These are phyloP conservation scores for Paramisgurnus dabryanus DNA, from an alignment of 2,113 vertebrate species.

Conservation along the genomic window DNA sequence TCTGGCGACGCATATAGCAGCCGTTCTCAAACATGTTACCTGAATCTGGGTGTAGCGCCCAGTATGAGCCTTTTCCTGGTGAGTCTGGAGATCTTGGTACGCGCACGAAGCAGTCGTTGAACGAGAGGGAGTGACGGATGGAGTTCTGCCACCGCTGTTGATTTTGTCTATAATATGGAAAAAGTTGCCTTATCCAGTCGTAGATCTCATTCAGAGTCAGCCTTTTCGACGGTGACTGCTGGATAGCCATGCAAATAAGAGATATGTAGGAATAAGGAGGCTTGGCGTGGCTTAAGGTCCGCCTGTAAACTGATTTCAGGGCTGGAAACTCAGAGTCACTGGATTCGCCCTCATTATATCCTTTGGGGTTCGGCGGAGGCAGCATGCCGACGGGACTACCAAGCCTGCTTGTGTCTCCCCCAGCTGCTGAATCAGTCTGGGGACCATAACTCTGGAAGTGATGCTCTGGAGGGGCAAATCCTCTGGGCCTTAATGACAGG, in stretches of 20 bases:
- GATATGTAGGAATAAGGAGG: slow-evolving; percentile 58
- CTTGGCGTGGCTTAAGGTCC: slow-evolving; percentile 54
- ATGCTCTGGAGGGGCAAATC: slow-evolving; percentile 44
- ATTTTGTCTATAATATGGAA: slow-evolving; percentile 57
- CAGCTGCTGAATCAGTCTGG: slow-evolving; percentile 33
- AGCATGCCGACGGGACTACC: slow-evolving; percentile 1
- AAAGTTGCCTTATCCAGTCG: slow-evolving; percentile 57
- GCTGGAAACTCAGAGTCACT: slow-evolving; percentile 30
- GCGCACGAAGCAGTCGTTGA: slow-evolving; percentile 54
- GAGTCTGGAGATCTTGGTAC: slow-evolving; percentile 54
- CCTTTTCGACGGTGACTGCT: slow-evolving; percentile 52
- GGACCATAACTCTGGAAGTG: slow-evolving; percentile 42
- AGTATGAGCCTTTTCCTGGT: slow-evolving; percentile 56
- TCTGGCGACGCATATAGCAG: slow-evolving; percentile 59
- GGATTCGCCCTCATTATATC: slow-evolving; percentile 35
- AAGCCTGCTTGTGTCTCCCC: slow-evolving; percentile 25
- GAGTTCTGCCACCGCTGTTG: slow-evolving; percentile 61
- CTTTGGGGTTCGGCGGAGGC: slow-evolving; percentile 23
- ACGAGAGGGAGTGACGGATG: slow-evolving; percentile 55
- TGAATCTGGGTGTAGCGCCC: slow-evolving; percentile 56
- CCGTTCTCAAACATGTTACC: slow-evolving; percentile 59
- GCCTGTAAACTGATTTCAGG: slow-evolving; percentile 49
- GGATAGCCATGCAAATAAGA: slow-evolving; percentile 57
- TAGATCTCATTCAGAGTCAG: slow-evolving; percentile 58
- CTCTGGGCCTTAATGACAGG: slow-evolving; percentile 26